Percentiles rank a stretch among this genome's conserved stretches.
phyloP scores from a whole-genome alignment of 2,888 invertebrate genomes.

The Drosophila meridiana region DNA sequence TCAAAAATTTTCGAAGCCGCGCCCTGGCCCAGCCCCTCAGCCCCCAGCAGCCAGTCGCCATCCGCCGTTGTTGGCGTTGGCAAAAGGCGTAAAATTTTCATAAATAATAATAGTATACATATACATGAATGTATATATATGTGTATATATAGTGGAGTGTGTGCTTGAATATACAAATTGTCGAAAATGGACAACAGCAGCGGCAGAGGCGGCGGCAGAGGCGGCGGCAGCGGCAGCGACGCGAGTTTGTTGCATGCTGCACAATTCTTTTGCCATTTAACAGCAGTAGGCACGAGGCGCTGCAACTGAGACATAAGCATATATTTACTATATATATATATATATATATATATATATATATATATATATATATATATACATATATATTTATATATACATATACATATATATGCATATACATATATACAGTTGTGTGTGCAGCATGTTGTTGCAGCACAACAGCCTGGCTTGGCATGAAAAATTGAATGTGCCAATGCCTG shows the following conservation, averaged over 20 bases:
- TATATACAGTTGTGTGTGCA: slow-evolving; percentile 13
- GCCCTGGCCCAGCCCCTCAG: slow-evolving; percentile 8
- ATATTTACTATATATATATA: slow-evolving; percentile 25
- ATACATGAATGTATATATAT: slow-evolving; percentile 20
- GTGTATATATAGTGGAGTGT: slow-evolving; percentile 3
- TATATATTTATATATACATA: slow-evolving; percentile 23
- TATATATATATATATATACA: slow-evolving; percentile 21
- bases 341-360: slow-evolving; percentile 19
- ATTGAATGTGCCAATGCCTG: slow-evolving; percentile 67
- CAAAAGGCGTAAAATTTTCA: slow-evolving; percentile 66
- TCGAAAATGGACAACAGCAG: slow-evolving; percentile 64
- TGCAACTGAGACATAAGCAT: slow-evolving; percentile 31
- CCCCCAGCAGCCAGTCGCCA: background rate
- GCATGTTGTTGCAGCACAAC: slow-evolving; percentile 71
- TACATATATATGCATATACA: slow-evolving; percentile 3
- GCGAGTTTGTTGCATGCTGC: slow-evolving; percentile 29
- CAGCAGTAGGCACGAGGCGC: slow-evolving; percentile 44
- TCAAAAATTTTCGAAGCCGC: slow-evolving; percentile 82
- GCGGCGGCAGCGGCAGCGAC: slow-evolving; percentile 24
- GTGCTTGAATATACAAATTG: slow-evolving; percentile 68
- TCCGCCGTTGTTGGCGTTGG: slow-evolving; percentile 10
- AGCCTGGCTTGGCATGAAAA: slow-evolving; percentile 78
- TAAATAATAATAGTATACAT: slow-evolving; percentile 62
- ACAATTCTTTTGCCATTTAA: slow-evolving; percentile 61
- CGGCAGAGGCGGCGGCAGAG: slow-evolving; percentile 24